Evolutionary conservation across 2,113 vertebrate genomes (phyloP), one percentile per base, ranked within the genome.

Genomic region (Murina feae): DNA sequence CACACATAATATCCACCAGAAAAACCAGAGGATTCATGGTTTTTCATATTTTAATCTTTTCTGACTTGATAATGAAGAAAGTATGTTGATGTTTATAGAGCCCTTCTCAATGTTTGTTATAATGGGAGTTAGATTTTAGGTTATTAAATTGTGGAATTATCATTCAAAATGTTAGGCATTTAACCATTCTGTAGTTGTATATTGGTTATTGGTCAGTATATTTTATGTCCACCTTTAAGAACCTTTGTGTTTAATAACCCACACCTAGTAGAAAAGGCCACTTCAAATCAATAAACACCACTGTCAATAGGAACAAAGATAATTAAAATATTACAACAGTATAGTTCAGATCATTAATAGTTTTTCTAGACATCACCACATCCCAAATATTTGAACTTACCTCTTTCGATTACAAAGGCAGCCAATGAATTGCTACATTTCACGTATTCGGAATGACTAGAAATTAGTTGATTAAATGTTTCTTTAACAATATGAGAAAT

Each of bases 331-430:
- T 42, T 63, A 89, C 16, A 49, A 5, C 10, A 80, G 32, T 71
- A 23, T 1, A 65, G 11, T 32, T 92, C 30, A 88, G 44, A 44
- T 28, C 55, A 94, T 42, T 89, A 76, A 68, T 55, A 49, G 21
- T 87, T 95, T 65, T 81, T 90, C 47, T 68, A 94, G 5, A 87
- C 63, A 95, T 5, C 12, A 85, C 76, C 25, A 83, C 35, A 84
- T 55, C 18, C 3, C 32, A 86, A 94, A 91, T 44, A 81, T 63
- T 63, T 16, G 79, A 25, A 98, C 99, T 99, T 98, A 99, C 99
- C 97, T 92, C 98, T 98, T 96, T 99, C 98, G 93, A 99, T 84
- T 94, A 99, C 97, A 97, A 99, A 99, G 12, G 99, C 99, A 95
- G 99, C 99, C 58, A 99, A 91, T 42, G 99, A 99, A 95, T 96